Evolutionary conservation across 2,888 invertebrate species (phyloP), one percentile per base, ranked within the genome.

Genomic region (Phortica okadai): DNA sequence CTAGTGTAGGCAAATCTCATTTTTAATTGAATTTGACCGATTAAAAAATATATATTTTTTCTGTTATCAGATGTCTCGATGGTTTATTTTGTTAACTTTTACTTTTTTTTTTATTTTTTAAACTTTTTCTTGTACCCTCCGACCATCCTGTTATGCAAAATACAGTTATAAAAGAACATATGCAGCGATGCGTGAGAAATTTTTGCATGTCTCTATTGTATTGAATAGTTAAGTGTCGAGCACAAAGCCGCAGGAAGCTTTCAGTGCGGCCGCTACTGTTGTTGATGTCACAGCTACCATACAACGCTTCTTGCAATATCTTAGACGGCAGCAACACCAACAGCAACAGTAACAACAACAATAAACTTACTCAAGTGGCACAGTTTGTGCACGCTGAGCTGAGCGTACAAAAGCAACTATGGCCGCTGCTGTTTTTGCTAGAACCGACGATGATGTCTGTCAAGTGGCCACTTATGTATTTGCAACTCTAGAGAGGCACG

Each of bases 381-480:
- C 86, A 84, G 84, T 86, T 82, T 80, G 85, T 78, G 85, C 79
- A 50, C 8, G 50, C 50, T 50, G 50, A 50, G 50, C 50, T 2
- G 14, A 50, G 50, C 50, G 50, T 50, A 50, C 50, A 50, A 50
- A 50, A 50, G 50, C 10, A 50, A 14, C 50, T 50, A 50, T 50
- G 50, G 45, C 69, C 25, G 16, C 45, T 16, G 50, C 42, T 69
- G 62, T 62, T 62, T 16, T 62, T 62, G 62, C 62, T 62, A 62
- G 7, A 16, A 25, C 45, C 56, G 69, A 69, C 45, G 77, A 78
- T 77, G 82, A 88, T 85, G 84, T 88, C 87, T 85, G 89, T 88
- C 84, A 87, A 88, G 87, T 79, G 84, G 81, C 86, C 89, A 88
- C 89, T 88, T 84, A 84, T 88, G 82, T 82, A 85, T 87, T 88